These are phyloP conservation scores for Perithous albicinctus DNA, from an alignment of 2,888 invertebrate genomes.

Conservation along the genomic window DNA sequence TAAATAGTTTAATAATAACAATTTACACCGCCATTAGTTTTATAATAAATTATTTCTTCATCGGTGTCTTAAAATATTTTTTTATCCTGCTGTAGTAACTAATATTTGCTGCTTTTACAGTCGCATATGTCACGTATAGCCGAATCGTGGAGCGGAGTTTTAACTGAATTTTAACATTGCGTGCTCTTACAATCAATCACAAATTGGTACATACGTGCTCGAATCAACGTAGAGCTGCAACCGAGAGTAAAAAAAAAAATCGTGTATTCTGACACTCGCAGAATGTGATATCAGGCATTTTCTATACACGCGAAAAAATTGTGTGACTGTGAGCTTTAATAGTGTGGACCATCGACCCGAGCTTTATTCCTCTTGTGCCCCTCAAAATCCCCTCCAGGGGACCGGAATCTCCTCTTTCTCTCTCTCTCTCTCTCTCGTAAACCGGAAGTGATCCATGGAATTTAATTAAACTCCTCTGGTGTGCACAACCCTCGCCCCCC, in stretches of 20 bases:
- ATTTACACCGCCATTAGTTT: too few species aligned
- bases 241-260: slow-evolving; percentile 34
- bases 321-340: slow-evolving; percentile 27
- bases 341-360: slow-evolving; percentile 70
- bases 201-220: slow-evolving; percentile 61
- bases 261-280: slow-evolving; percentile 30
- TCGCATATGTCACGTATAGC: not conserved
- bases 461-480: slow-evolving; percentile 72
- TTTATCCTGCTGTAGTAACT: not conserved
- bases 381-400: not conserved
- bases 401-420: not conserved
- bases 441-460: slow-evolving; percentile 73
- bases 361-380: slow-evolving; percentile 34
- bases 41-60: too few species aligned
- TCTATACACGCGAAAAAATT: slow-evolving; percentile 48
- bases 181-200: not conserved
- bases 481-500: slow-evolving; percentile 54
- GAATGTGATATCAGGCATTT: slow-evolving; percentile 33
- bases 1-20: too few species aligned
- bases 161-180: not conserved
- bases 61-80: not conserved
- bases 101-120: not conserved
- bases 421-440: slow-evolving; percentile 38
- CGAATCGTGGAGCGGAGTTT: not conserved
- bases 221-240: not conserved